Percentiles rank a stretch among this genome's conserved stretches.
Conservation (phyloP, 2,797 vertebrate genomes). For the Muraenolepis orangiensis region DNA sequence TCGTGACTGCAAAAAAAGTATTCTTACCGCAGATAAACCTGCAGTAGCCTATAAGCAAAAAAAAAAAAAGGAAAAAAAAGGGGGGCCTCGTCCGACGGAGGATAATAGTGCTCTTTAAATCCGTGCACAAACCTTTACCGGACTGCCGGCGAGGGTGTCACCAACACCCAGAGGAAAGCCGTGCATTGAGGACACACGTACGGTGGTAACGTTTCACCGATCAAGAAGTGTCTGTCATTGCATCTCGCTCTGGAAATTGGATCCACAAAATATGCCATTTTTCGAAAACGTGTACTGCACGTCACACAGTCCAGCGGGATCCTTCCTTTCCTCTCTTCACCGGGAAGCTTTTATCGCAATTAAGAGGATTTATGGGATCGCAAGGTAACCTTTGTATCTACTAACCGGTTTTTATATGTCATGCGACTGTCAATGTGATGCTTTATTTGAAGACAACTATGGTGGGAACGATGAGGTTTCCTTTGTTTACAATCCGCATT, state of each 20-base stretch:
- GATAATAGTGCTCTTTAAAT: conserved; percentile 47
- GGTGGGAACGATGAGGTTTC: conserved; percentile 39
- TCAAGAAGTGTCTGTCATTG: not conserved
- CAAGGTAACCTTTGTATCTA: conserved; percentile 66
- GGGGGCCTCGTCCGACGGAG: conserved; percentile 58
- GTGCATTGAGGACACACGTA: not conserved
- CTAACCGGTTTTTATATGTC: conserved; percentile 22
- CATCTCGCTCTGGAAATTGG: not conserved
- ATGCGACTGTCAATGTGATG: conserved; percentile 14
- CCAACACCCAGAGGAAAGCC: too few species aligned
- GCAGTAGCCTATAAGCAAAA: conserved; percentile 47
- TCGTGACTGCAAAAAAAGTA: conserved; percentile 47
- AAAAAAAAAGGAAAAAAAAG: not conserved
- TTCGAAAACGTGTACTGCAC: not conserved
- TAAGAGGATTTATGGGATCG: conserved; percentile 80
- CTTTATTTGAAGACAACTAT: conserved; percentile 15
- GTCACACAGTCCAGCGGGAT: conserved; percentile 33
- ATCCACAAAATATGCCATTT: not conserved
- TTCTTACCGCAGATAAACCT: conserved; percentile 43
- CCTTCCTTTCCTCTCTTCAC: conserved; percentile 55
- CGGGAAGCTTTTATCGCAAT: conserved; percentile 67
- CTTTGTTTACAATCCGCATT: conserved; percentile 73
- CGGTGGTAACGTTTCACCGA: not conserved
- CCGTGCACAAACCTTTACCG: conserved; percentile 39
- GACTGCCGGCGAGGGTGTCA: conserved; percentile 53